These are phyloP conservation scores for Sphaeramia orbicularis DNA, from an alignment of 2,797 vertebrate genomes.

Conservation along the genomic window DNA sequence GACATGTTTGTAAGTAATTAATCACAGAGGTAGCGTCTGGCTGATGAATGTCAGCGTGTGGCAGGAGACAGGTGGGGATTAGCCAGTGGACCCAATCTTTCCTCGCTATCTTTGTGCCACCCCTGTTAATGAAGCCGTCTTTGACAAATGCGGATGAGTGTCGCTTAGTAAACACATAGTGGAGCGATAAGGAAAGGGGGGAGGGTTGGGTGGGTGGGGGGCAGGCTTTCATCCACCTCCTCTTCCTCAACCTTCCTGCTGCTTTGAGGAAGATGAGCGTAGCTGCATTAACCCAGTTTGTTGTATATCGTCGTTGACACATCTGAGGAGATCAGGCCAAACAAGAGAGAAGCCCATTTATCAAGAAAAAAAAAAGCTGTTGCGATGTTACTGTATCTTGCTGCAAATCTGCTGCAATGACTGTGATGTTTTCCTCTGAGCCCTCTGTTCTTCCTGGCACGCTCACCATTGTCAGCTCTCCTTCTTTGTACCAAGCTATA, in stretches of 20 bases:
- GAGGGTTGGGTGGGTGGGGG: not conserved
- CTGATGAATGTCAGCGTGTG: slow-evolving; percentile 75
- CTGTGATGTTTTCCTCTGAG: slow-evolving; percentile 58
- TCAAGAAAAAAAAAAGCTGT: slow-evolving; percentile 41
- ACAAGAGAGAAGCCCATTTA: slow-evolving; percentile 42
- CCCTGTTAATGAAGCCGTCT: slow-evolving; percentile 78
- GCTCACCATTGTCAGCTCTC: slow-evolving; percentile 36
- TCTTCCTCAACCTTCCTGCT: slow-evolving; percentile 53
- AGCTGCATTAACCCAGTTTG: slow-evolving; percentile 70
- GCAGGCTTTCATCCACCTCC: slow-evolving; percentile 51
- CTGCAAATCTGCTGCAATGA: slow-evolving; percentile 49
- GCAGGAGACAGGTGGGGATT: slow-evolving; percentile 71
- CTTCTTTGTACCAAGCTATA: slow-evolving; percentile 53
- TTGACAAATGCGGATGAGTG: slow-evolving; percentile 71
- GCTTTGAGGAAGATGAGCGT: slow-evolving; percentile 51
- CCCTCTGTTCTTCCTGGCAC: slow-evolving; percentile 49
- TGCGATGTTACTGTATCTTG: slow-evolving; percentile 38
- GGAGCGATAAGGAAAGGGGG: not conserved
- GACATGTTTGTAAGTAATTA: slow-evolving; percentile 77
- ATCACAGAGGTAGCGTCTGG: slow-evolving; percentile 71
- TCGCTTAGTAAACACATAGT: slow-evolving; percentile 59
- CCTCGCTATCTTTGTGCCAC: slow-evolving; percentile 49
- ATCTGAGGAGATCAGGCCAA: slow-evolving; percentile 54
- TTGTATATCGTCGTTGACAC: slow-evolving; percentile 32
- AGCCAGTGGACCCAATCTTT: slow-evolving; percentile 67